Evolutionary conservation across 2,113 vertebrate genomes (phyloP), one percentile per base, ranked within the genome.

Genomic region (Fregetta grallaria): DNA sequence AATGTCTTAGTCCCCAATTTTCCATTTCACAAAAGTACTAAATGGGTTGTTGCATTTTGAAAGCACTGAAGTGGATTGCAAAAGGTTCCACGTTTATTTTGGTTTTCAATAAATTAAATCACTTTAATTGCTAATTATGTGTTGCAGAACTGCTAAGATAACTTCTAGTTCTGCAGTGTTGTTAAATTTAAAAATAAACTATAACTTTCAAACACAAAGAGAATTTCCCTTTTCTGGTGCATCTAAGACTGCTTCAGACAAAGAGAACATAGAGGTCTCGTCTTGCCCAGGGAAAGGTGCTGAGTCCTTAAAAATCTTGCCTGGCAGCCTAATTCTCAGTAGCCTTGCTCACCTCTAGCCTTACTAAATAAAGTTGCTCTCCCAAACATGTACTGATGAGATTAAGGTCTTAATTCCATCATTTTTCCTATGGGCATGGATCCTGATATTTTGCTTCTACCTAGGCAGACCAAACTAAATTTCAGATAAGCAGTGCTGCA

Each of bases 51-150:
- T 95, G 84, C 83, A 27, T 94, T 95, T 87, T 91, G 70, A 91
- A 94, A 94, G 62, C 62, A 26, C n/a, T 85, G 40, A 76, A 96
- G 80, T 50, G 22, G 70, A 85, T 96, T 96, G 94, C 86, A 87
- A 95, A 92, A 92, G 67, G 83, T 94, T 94, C 52, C 83, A 75
- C 88, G 73, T 94, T 96, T 94, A 89, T 92, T 92, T 91, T 89
- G 73, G 13, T 95, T 91, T 94, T 27, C 78, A 95, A 92, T 94
- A 85, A 94, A 93, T 94, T 92, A 73, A 94, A 73, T 91, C 66
- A 47, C 71, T 96, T 94, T 90, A 92, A 92, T 88, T 82, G 66
- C 71, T 81, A 94, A 84, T 95, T 91, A 71, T 52, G 42, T 74
- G 32, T 91, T 87, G 86, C 89, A 62, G 84, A 94, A 73, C 68